Conservation (phyloP, 1,140 invertebrate genomes). For the Pollicipes pollicipes region DNA sequence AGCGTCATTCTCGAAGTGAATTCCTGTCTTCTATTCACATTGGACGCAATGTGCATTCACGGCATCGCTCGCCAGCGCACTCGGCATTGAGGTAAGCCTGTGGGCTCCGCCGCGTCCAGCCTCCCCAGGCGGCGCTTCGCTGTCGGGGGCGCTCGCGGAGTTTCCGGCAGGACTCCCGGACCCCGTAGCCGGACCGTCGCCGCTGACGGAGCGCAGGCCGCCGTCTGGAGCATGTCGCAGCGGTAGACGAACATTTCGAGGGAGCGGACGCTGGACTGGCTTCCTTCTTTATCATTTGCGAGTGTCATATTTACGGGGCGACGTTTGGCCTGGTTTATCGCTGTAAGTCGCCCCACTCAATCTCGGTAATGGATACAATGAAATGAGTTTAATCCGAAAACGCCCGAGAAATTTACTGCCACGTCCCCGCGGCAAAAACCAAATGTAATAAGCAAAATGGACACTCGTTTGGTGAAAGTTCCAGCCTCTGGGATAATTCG, state of each 20-base stretch:
- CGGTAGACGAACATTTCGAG: neutral
- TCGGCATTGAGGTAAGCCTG: too few relatives aligned
- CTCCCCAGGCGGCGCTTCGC: too few relatives aligned
- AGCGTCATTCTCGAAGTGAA: too few relatives aligned
- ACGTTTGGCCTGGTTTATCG: neutral
- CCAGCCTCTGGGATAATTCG: neutral
- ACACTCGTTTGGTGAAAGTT: conserved; percentile 1
- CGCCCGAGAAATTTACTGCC: conserved; percentile 1
- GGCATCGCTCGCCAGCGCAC: too few relatives aligned
- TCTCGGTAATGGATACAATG: neutral
- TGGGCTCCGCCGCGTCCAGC: too few relatives aligned
- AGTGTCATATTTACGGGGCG: neutral
- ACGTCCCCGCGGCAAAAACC: neutral
- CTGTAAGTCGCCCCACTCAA: neutral
- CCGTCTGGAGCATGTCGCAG: neutral
- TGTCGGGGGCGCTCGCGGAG: neutral
- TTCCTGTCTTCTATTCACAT: too few relatives aligned
- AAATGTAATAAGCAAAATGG: conserved; percentile 2
- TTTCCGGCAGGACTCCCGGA: neutral
- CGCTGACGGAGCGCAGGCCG: neutral
- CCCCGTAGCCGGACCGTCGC: too few relatives aligned
- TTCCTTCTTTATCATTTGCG: neutral
- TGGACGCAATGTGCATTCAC: too few relatives aligned
- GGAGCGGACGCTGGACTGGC: too few relatives aligned
- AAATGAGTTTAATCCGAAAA: conserved; percentile 2